These are phyloP conservation scores for Caenorhabditis zanzibari DNA, from an alignment of 2,888 invertebrate genomes.

Conservation along the genomic window DNA sequence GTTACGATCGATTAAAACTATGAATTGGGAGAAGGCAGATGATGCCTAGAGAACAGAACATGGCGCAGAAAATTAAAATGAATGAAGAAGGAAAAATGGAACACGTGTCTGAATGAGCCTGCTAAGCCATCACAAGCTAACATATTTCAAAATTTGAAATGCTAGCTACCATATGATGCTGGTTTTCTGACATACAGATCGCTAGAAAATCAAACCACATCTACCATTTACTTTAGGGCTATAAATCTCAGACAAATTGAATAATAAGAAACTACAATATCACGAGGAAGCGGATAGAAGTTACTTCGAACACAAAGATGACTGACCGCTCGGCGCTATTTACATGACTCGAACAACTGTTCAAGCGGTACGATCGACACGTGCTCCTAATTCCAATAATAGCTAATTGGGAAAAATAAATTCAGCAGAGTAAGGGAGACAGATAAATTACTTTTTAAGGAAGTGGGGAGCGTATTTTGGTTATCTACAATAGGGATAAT, in stretches of 20 bases:
- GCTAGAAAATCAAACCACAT: background rate
- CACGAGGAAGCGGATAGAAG: background rate
- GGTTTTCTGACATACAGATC: background rate
- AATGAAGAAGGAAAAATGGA: slow-evolving; percentile 17
- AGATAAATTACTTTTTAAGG: slow-evolving; percentile 26
- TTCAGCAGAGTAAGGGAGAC: slow-evolving; percentile 6
- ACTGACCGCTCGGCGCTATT: slow-evolving; percentile 31
- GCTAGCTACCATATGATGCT: background rate
- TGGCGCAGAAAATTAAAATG: slow-evolving; percentile 24
- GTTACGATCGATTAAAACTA: slow-evolving; percentile 53
- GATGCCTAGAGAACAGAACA: slow-evolving; percentile 23
- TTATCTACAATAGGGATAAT: slow-evolving; percentile 51
- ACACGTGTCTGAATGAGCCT: slow-evolving; percentile 27
- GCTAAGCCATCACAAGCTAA: slow-evolving; percentile 11
- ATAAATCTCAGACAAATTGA: slow-evolving; percentile 4
- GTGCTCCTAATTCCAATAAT: slow-evolving; percentile 9
- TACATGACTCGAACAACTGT: slow-evolving; percentile 26
- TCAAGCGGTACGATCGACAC: slow-evolving; percentile 6
- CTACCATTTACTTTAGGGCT: background rate
- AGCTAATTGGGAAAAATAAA: background rate
- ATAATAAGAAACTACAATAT: slow-evolving; percentile 35
- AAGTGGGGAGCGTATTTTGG: background rate
- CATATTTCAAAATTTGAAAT: slow-evolving; percentile 18
- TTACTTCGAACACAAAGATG: slow-evolving; percentile 9
- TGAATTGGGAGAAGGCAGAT: slow-evolving; percentile 3